These are phyloP conservation scores for Acholoe squamosa DNA, from an alignment of 2,888 invertebrate genomes.

Conservation along the genomic window DNA sequence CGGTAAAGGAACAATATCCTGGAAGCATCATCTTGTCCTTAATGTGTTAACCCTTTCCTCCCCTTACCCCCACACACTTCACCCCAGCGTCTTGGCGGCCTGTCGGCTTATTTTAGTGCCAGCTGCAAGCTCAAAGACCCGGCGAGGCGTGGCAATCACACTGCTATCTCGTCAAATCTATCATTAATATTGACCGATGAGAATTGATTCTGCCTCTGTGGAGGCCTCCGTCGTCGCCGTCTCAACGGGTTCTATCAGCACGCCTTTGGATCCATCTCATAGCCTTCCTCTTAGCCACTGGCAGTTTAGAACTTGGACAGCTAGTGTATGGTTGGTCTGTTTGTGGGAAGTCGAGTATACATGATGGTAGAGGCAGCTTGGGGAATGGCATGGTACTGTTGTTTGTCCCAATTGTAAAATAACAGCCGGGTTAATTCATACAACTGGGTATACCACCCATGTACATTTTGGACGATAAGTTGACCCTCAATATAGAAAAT, in stretches of 20 bases:
- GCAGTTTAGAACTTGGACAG: neutral
- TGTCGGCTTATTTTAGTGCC: neutral
- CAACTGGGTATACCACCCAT: no score
- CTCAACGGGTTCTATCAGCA: neutral
- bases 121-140: neutral
- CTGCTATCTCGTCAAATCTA: slow-evolving; percentile 29
- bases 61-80: neutral
- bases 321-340: no score
- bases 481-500: no score
- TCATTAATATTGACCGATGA: slow-evolving; percentile 16
- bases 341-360: no score
- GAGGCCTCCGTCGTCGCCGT: neutral
- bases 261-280: neutral
- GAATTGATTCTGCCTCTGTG: neutral
- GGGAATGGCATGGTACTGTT: no score
- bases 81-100: neutral
- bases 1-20: no score
- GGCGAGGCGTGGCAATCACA: neutral
- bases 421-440: no score
- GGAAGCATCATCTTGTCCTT: no score
- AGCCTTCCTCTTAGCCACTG: neutral
- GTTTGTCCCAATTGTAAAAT: no score
- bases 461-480: no score
- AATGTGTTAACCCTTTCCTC: no score
- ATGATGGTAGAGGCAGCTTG: no score